phyloP scores from a whole-genome alignment of 2,888 invertebrate genomes.

The Glaucopsyche alexis region DNA sequence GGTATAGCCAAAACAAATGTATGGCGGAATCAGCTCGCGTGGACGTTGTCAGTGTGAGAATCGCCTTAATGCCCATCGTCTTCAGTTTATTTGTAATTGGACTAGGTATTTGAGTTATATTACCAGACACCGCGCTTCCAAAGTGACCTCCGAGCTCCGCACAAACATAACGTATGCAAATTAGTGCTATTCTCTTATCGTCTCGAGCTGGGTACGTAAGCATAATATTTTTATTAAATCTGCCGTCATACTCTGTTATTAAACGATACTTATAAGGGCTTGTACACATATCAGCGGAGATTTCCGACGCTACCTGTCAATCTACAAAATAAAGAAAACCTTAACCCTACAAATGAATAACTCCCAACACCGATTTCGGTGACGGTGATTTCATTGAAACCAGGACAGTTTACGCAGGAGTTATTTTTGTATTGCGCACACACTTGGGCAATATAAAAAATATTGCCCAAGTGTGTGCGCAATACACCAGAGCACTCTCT shows the following conservation, averaged over 20 bases:
- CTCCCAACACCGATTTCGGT: no score
- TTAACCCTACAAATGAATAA: not conserved
- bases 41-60: not conserved
- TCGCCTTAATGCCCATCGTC: not conserved
- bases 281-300: not conserved
- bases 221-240: constrained; percentile 16
- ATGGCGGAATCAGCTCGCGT: no score
- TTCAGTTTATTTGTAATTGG: not conserved
- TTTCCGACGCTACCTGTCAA: not conserved
- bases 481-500: no score
- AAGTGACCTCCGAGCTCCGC: constrained; percentile 19
- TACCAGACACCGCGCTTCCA: constrained; percentile 14
- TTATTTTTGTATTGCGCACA: no score
- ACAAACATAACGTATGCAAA: constrained; percentile 12
- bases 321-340: not conserved
- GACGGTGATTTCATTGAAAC: no score
- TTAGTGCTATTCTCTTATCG: not conserved
- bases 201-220: not conserved
- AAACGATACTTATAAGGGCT: constrained; percentile 3
- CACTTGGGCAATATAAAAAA: no score
- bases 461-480: no score
- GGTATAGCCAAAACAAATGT: no score
- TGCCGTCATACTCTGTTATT: constrained; percentile 7
- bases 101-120: constrained; percentile 17
- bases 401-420: no score